Evolutionary conservation across 2,888 invertebrate genomes (phyloP).

Genomic region (Seira ritae): DNA sequence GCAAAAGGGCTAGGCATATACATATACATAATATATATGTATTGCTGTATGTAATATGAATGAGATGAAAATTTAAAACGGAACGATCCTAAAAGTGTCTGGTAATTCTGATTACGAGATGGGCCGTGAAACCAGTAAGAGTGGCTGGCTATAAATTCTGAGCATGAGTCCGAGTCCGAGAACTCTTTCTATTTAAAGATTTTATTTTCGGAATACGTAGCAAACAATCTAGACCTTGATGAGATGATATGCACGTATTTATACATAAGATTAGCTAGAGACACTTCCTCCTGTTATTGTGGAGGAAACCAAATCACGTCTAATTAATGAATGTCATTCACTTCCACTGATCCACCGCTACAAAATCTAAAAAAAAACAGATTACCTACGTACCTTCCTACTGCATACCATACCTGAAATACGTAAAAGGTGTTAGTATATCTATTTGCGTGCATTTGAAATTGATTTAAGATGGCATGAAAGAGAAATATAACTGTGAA

Average conservation of each 20-base stretch:
- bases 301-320: constrained; percentile 37
- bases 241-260: constrained; percentile 16
- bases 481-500: constrained; percentile 49
- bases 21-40: too few species aligned
- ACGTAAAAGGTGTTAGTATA: not conserved
- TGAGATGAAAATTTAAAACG: too few species aligned
- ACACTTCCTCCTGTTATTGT: not conserved
- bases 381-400: not conserved
- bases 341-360: constrained; percentile 23
- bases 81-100: too few species aligned
- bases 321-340: constrained; percentile 64
- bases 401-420: too few species aligned
- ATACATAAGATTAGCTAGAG: not conserved
- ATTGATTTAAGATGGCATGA: constrained; percentile 17
- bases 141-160: too few species aligned
- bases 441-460: not conserved
- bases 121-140: too few species aligned
- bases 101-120: too few species aligned
- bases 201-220: not conserved
- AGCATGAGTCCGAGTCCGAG: too few species aligned
- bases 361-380: not conserved
- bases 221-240: constrained; percentile 59
- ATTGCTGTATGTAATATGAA: too few species aligned
- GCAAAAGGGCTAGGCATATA: constrained; percentile 20
- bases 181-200: too few species aligned